A percentile compares a stretch with the other conserved stretches of the same genome.
These are phyloP conservation scores for Drosophila rhopaloa DNA, from an alignment of 1,140 invertebrate genomes.

Conservation along the genomic window DNA sequence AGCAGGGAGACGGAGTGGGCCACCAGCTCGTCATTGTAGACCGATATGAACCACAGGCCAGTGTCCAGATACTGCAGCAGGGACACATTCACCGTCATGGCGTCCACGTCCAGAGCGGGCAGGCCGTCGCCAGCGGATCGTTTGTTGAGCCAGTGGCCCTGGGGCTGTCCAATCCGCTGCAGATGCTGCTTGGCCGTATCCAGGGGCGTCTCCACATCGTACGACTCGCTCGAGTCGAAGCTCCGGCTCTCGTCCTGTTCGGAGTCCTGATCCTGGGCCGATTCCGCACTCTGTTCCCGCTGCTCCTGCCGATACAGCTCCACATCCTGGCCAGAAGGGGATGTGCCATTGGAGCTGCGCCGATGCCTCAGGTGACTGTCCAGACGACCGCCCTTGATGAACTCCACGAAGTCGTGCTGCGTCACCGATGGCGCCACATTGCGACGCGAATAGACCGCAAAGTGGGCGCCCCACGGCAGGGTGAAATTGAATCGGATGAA, in stretches of 20 bases:
- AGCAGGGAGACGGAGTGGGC: constrained; percentile 92
- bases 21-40: constrained; percentile 97
- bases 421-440: constrained; percentile 97
- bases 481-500: constrained; percentile 96
- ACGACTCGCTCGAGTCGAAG: constrained; percentile 51
- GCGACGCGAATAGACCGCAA: constrained; percentile 96
- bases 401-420: constrained; percentile 97
- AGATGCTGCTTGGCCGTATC: constrained; percentile 63
- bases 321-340: constrained; percentile 18
- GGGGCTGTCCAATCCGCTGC: constrained; percentile 27
- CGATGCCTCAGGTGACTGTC: constrained; percentile 87
- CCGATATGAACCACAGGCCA: constrained; percentile 96
- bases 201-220: constrained; percentile 66
- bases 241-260: constrained; percentile 39
- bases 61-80: constrained; percentile 95
- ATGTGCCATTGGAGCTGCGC: constrained; percentile 40
- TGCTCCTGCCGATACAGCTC: constrained; percentile 35
- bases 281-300: constrained; percentile 13
- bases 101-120: constrained; percentile 85
- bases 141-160: constrained; percentile 50
- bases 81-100: constrained; percentile 92
- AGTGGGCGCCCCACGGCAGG: constrained; percentile 94
- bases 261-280: constrained; percentile 16
- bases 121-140: constrained; percentile 71
- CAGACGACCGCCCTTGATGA: constrained; percentile 92